Percentiles rank a stretch among this genome's conserved stretches.
These are phyloP conservation scores for Numenius phaeopus DNA, from an alignment of 2,797 vertebrate species.

Conservation along the genomic window DNA sequence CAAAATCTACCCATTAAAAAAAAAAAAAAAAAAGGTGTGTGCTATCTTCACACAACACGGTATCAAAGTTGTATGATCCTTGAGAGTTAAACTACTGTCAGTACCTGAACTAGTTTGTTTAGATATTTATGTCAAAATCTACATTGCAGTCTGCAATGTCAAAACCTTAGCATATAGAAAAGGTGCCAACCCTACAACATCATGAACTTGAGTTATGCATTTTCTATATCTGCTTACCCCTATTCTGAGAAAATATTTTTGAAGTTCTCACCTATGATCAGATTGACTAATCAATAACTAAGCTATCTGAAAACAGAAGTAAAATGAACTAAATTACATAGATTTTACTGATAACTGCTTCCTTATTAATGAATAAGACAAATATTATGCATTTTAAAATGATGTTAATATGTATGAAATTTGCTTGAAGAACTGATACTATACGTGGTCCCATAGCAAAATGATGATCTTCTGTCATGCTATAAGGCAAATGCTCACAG, in stretches of 20 bases:
- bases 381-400: neutral
- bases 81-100: neutral
- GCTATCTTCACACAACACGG: neutral
- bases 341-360: neutral
- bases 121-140: neutral
- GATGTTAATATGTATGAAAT: rapidly evolving
- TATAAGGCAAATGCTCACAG: neutral
- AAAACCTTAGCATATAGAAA: neutral
- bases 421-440: neutral
- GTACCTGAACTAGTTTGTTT: neutral
- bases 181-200: neutral
- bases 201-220: neutral
- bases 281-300: neutral
- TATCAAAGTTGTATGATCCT: neutral
- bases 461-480: rapidly evolving
- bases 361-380: neutral
- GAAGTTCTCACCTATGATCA: neutral
- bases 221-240: neutral
- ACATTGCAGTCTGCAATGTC: neutral
- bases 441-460: neutral
- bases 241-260: neutral
- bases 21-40: neutral
- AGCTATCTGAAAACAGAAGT: neutral
- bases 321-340: neutral
- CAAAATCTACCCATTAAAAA: neutral